These are phyloP conservation scores for Etheostoma cragini DNA, from an alignment of 2,113 vertebrate species.

Conservation along the genomic window DNA sequence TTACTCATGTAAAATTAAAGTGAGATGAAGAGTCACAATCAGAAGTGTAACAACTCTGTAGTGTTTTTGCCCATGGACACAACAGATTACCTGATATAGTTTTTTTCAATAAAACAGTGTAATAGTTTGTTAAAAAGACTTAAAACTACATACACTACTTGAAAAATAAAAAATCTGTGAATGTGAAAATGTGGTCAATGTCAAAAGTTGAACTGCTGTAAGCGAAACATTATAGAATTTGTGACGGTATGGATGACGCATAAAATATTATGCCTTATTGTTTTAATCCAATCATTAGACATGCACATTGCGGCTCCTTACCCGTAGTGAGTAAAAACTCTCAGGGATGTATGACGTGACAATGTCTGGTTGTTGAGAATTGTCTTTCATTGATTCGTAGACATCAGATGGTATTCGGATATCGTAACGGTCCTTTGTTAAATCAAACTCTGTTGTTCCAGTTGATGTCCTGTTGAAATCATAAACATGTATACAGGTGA, in stretches of 20 bases:
- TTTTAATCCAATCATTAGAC: neutral
- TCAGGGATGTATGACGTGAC: conserved; percentile 86
- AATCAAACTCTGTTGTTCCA: conserved; percentile 91
- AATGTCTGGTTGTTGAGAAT: conserved; percentile 82
- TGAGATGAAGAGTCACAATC: neutral
- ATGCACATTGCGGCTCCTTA: conserved; percentile 41
- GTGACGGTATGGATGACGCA: neutral
- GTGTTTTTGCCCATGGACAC: neutral
- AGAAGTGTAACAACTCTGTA: neutral
- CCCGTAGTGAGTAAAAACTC: conserved; percentile 87
- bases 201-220: too few relatives aligned
- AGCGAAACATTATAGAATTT: neutral
- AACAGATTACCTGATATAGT: neutral
- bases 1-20: neutral
- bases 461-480: conserved; percentile 84
- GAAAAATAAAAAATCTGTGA: neutral
- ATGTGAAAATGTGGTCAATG: neutral
- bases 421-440: conserved; percentile 90
- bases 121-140: neutral
- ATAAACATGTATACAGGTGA: neutral
- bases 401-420: conserved; percentile 90
- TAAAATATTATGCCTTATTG: neutral
- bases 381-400: conserved; percentile 80
- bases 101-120: neutral
- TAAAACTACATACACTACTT: neutral